Evolutionary conservation across 2,113 vertebrate species (phyloP).

Genomic region (Progne subis): DNA sequence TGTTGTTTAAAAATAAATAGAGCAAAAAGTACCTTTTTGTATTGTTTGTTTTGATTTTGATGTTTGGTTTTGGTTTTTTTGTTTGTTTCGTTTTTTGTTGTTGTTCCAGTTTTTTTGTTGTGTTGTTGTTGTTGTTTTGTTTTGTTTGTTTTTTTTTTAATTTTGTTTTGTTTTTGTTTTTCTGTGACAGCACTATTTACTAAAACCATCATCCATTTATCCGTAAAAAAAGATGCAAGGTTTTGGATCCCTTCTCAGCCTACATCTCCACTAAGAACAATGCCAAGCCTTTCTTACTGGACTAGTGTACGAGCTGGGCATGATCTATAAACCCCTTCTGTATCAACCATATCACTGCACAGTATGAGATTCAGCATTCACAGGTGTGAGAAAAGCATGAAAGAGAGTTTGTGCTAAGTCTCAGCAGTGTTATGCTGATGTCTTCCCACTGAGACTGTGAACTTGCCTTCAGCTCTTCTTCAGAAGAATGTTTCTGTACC

Average conservation of each 20-base stretch:
- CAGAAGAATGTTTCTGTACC: background rate
- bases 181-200: background rate
- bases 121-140: background rate
- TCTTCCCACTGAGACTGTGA: background rate
- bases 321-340: background rate
- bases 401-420: background rate
- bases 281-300: background rate
- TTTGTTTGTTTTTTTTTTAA: too few relatives aligned
- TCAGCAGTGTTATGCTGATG: background rate
- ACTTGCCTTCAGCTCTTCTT: background rate
- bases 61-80: background rate
- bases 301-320: background rate
- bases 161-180: background rate
- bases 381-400: background rate
- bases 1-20: background rate
- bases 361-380: background rate
- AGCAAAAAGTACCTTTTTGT: fast-evolving
- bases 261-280: background rate
- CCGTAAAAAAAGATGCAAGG: background rate
- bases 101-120: background rate
- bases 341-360: background rate
- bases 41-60: background rate
- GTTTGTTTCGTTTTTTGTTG: too few relatives aligned
- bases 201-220: background rate
- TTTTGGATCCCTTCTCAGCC: background rate